Conservation (phyloP, 2,888 invertebrate species). For the Aplocera efformata region DNA sequence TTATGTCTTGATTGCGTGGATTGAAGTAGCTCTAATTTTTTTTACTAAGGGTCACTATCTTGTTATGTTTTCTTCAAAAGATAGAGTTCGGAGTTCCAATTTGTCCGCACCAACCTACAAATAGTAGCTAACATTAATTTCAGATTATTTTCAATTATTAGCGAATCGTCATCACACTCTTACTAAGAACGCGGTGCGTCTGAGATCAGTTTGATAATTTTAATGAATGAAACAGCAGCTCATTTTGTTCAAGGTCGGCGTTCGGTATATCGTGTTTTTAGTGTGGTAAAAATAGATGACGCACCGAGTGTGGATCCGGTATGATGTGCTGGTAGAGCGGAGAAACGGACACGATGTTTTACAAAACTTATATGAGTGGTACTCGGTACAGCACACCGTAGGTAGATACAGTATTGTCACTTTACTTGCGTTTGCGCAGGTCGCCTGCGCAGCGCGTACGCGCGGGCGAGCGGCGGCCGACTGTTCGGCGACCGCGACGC, state of each 20-base stretch:
- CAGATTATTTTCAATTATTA: constrained; percentile 26
- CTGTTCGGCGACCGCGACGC: constrained; percentile 48
- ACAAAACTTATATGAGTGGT: constrained; percentile 26
- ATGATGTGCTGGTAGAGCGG: constrained; percentile 35
- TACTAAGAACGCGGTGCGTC: constrained; percentile 32
- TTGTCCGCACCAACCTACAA: too few species aligned
- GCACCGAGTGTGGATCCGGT: constrained; percentile 59
- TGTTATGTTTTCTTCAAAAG: too few species aligned
- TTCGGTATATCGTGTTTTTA: constrained; percentile 38
- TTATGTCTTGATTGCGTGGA: too few species aligned
- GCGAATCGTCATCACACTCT: constrained; percentile 41
- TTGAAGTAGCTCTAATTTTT: too few species aligned
- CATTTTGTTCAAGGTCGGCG: constrained; percentile 54
- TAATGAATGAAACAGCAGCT: constrained; percentile 54
- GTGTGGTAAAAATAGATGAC: constrained; percentile 55
- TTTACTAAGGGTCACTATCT: too few species aligned
- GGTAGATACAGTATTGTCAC: constrained; percentile 26
- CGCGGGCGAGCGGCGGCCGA: constrained; percentile 63
- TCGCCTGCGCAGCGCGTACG: constrained; percentile 60
- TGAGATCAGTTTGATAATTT: constrained; percentile 43
- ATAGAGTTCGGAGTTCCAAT: too few species aligned
- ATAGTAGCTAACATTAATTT: too few species aligned
- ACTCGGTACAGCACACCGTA: neutral
- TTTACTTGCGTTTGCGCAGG: constrained; percentile 41
- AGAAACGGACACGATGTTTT: constrained; percentile 38